A percentile compares a stretch with the other conserved stretches of the same genome.
These are phyloP conservation scores for Carassius gibelio DNA, from an alignment of 2,113 vertebrate species.

Conservation along the genomic window DNA sequence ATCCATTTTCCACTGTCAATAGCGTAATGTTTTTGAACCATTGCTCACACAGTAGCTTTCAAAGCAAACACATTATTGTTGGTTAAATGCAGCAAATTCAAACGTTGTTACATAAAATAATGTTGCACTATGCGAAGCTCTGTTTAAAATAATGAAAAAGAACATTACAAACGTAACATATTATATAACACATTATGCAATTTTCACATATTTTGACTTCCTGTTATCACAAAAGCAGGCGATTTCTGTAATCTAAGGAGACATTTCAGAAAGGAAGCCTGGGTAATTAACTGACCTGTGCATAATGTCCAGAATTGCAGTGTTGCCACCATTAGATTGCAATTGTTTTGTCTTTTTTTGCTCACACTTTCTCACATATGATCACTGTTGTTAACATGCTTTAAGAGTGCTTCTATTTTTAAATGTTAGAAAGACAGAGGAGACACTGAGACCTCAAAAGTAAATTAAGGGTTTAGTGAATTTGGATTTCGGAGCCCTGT, in stretches of 20 bases:
- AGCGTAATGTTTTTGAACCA: neutral
- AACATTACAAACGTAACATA: neutral
- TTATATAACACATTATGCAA: neutral
- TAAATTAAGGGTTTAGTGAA: too few relatives aligned
- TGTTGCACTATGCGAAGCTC: neutral
- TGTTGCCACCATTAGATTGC: slow-evolving; percentile 33
- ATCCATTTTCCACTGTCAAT: neutral
- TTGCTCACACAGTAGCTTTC: too few relatives aligned
- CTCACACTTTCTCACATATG: neutral
- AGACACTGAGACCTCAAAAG: neutral
- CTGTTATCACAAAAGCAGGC: slow-evolving; percentile 43
- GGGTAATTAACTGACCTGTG: slow-evolving; percentile 44
- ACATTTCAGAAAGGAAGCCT: slow-evolving; percentile 47
- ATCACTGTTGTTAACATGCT: neutral
- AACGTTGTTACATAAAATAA: neutral
- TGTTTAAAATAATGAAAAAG: neutral
- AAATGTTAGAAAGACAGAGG: neutral
- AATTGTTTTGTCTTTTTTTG: slow-evolving; percentile 38
- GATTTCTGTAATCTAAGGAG: slow-evolving; percentile 29
- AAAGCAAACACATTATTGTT: too few relatives aligned
- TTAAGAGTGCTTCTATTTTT: neutral
- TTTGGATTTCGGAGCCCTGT: neutral
- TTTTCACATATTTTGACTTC: slow-evolving; percentile 22
- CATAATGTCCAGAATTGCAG: slow-evolving; percentile 35
- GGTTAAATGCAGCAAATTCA: neutral